A percentile compares a stretch with the other conserved stretches of the same genome.
These are phyloP conservation scores for Diorhabda sublineata DNA, from an alignment of 1,140 invertebrate species.

Conservation along the genomic window DNA sequence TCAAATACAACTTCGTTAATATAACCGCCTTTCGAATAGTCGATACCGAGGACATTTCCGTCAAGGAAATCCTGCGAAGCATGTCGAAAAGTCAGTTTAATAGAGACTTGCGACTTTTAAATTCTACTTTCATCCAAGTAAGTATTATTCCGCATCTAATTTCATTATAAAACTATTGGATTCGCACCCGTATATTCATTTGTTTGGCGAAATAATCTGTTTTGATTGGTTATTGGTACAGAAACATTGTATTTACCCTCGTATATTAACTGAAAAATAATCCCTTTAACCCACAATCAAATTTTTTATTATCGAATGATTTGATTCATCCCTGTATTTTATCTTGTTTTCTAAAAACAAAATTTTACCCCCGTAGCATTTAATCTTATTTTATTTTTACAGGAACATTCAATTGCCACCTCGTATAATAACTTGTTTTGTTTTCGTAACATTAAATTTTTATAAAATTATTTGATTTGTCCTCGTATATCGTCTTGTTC, in stretches of 20 bases:
- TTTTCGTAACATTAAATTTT: too few species aligned
- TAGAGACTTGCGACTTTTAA: slow-evolving; percentile 57
- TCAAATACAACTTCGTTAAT: slow-evolving; percentile 90
- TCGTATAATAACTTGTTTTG: too few species aligned
- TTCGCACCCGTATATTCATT: not conserved
- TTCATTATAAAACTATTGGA: not conserved
- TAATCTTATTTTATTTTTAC: too few species aligned
- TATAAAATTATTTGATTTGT: too few species aligned
- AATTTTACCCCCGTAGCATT: too few species aligned
- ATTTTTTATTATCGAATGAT: too few species aligned
- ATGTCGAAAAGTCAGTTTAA: slow-evolving; percentile 84
- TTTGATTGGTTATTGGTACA: not conserved
- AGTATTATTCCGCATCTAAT: slow-evolving; percentile 24
- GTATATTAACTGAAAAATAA: too few species aligned
- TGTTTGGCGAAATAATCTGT: not conserved
- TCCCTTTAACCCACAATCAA: too few species aligned
- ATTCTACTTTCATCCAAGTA: slow-evolving; percentile 67
- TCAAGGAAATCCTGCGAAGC: slow-evolving; percentile 71
- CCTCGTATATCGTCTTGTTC: too few species aligned
- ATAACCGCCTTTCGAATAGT: slow-evolving; percentile 88
- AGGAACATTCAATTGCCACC: too few species aligned
- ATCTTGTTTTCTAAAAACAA: too few species aligned
- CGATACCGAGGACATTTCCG: slow-evolving; percentile 69
- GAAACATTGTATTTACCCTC: not conserved
- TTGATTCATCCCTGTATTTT: too few species aligned